A percentile compares a stretch with the other conserved stretches of the same genome.
These are phyloP conservation scores for Cyprinodon variegatus DNA, from an alignment of 2,113 vertebrate genomes.

Conservation along the genomic window DNA sequence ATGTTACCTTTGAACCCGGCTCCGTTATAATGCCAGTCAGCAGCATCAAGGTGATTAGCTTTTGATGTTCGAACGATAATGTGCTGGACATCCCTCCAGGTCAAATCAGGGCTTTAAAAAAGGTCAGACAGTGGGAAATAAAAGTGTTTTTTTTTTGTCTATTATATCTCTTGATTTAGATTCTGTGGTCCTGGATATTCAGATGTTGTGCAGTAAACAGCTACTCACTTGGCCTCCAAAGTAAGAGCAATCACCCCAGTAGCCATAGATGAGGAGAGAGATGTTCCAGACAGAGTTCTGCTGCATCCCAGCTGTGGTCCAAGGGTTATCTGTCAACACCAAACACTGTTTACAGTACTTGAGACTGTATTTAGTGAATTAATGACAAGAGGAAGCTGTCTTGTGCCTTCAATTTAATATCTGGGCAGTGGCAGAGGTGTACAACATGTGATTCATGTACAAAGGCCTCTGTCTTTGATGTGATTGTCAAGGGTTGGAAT, in stretches of 20 bases:
- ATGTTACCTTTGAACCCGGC: constrained; percentile 91
- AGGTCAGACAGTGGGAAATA: constrained; percentile 24
- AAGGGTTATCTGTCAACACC: constrained; percentile 82
- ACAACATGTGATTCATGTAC: no score
- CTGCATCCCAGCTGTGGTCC: constrained; percentile 89
- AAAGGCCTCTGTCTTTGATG: no score
- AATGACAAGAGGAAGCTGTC: not conserved
- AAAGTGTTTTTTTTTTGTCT: not conserved
- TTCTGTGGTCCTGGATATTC: constrained; percentile 7
- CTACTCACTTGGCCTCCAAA: constrained; percentile 95
- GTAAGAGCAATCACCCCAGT: constrained; percentile 94
- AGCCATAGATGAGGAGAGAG: constrained; percentile 93
- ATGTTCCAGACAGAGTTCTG: constrained; percentile 85
- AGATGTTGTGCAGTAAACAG: constrained; percentile 9
- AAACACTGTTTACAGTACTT: not conserved
- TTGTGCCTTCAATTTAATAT: no score
- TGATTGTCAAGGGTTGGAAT: no score
- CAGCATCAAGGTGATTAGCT: constrained; percentile 86
- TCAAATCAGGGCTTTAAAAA: constrained; percentile 87
- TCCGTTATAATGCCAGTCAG: constrained; percentile 94
- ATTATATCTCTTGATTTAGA: constrained; percentile 18
- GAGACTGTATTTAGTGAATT: constrained; percentile 1
- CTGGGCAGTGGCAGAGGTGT: no score
- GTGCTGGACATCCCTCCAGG: constrained; percentile 97
- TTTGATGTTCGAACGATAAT: constrained; percentile 94